Conservation (phyloP, 2,888 invertebrate genomes). For the Drosophila incognita region DNA sequence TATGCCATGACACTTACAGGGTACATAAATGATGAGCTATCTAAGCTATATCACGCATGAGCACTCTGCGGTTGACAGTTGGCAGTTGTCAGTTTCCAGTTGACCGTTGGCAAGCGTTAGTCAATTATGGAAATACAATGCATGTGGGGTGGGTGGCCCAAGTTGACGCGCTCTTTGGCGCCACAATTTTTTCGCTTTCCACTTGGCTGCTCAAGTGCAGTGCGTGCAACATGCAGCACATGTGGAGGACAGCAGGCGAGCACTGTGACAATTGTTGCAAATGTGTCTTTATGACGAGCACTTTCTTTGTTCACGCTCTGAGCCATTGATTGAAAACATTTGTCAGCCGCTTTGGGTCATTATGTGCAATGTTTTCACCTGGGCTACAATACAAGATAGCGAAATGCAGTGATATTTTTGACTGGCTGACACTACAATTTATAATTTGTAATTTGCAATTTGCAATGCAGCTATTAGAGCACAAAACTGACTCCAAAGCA, state of each 20-base stretch:
- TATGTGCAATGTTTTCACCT: conserved; percentile 35
- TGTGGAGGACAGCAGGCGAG: conserved; percentile 30
- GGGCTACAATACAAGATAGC: conserved; percentile 24
- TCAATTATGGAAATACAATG: conserved; percentile 50
- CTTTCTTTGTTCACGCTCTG: conserved; percentile 73
- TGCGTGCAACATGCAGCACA: conserved; percentile 33
- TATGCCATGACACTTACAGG: not conserved
- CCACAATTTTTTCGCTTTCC: conserved; percentile 31
- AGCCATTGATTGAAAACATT: conserved; percentile 64
- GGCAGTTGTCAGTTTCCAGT: conserved; percentile 33
- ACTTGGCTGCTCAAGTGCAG: conserved; percentile 49
- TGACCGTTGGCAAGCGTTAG: conserved; percentile 38
- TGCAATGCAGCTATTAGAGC: conserved; percentile 69
- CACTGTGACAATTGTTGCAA: conserved; percentile 51
- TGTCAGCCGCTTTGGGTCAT: conserved; percentile 17
- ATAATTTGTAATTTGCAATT: conserved; percentile 40
- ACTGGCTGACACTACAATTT: conserved; percentile 60
- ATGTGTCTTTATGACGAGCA: conserved; percentile 12
- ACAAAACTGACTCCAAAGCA: conserved; percentile 34
- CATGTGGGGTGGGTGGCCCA: conserved; percentile 47
- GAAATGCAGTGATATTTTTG: conserved; percentile 44
- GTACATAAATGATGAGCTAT: conserved; percentile 40
- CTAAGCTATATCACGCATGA: conserved; percentile 53
- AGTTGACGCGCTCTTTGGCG: conserved; percentile 52
- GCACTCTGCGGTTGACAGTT: conserved; percentile 30